Evolutionary conservation across 2,888 invertebrate species (phyloP).

Genomic region (Eristalis arbustorum): DNA sequence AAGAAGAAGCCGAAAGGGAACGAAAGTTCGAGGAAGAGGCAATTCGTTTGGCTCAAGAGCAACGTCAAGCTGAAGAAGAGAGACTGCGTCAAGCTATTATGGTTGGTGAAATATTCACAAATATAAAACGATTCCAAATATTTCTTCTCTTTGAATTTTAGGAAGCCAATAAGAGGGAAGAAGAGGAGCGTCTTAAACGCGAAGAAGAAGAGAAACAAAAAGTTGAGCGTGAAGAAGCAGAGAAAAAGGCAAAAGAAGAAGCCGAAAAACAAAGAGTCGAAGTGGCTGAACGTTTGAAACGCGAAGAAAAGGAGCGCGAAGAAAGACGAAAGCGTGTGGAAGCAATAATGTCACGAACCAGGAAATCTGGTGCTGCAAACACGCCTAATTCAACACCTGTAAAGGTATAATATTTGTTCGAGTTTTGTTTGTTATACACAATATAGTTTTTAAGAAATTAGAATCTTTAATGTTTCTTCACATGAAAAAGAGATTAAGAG

Average conservation of each 20-base stretch:
- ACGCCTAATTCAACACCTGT: constrained; percentile 77
- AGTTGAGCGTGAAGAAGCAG: constrained; percentile 88
- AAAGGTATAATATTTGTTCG: constrained; percentile 73
- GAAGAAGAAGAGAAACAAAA: constrained; percentile 85
- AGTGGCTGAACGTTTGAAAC: constrained; percentile 89
- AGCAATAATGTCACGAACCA: constrained; percentile 95
- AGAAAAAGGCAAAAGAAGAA: constrained; percentile 90
- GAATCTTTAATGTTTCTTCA: too few species aligned
- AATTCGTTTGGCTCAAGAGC: constrained; percentile 88
- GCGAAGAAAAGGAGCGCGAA: constrained; percentile 94
- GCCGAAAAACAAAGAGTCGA: constrained; percentile 91
- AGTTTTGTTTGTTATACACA: background rate
- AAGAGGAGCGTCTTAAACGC: constrained; percentile 87
- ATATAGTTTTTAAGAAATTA: background rate
- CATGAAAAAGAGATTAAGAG: too few species aligned
- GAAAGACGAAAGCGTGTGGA: constrained; percentile 94
- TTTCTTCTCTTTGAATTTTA: constrained; percentile 74
- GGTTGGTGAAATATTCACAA: constrained; percentile 78
- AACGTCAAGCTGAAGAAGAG: constrained; percentile 91
- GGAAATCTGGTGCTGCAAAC: constrained; percentile 78
- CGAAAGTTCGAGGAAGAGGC: constrained; percentile 90
- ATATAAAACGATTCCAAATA: background rate
- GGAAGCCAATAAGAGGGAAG: constrained; percentile 88
- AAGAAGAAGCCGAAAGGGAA: constrained; percentile 91
- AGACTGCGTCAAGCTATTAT: constrained; percentile 91